Evolutionary conservation across 2,113 vertebrate genomes (phyloP), one percentile per base, ranked within the genome.

Genomic region (Craseonycteris thonglongyai): DNA sequence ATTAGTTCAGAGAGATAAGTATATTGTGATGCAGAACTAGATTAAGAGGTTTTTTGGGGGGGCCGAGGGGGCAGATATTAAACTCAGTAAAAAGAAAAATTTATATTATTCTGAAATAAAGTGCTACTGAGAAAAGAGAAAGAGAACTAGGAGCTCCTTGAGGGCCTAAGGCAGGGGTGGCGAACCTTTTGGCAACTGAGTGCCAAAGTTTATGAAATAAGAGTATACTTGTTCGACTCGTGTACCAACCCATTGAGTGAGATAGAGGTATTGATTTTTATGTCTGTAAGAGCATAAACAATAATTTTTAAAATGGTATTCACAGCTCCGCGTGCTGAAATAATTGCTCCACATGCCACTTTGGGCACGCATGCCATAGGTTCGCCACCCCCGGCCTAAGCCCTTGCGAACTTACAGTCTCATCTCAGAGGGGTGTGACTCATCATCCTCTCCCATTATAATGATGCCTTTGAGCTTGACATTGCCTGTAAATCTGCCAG

Each of bases 401-500:
- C 49, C 49, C 49, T 51, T 15, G 49, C 49, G 14, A 51, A 51
- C 49, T 51, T 51, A 51, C 99, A 99, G 98, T 95, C 99, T 98
- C 95, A 99, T 98, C 98, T 99, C 99, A 0, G 99, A 98, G 1
- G 99, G 99, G 87, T 99, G 99, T 0, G 99, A 98, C 7, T 98
- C 98, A 6, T 99, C 99, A 0, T 99, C 98, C 45, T 99, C 99
- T 38, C 99, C 99, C 92, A 99, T 98, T 90, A 99, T 98, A 12
- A 99, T 99, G 75, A 99, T 96, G 61, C 99, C 99, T 97, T 99
- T 99, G 72, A 99, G 97, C 78, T 99, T 99, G 97, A 99, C 99
- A 4, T 98, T 99, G 96, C 99, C 99, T 0, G 99, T 99, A 94
- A 99, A 99, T 98, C 99, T 99, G 98, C 93, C 98, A 45, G 42